phyloP scores from a whole-genome alignment of 1,140 invertebrate species.

The Neotoxoptera formosana region DNA sequence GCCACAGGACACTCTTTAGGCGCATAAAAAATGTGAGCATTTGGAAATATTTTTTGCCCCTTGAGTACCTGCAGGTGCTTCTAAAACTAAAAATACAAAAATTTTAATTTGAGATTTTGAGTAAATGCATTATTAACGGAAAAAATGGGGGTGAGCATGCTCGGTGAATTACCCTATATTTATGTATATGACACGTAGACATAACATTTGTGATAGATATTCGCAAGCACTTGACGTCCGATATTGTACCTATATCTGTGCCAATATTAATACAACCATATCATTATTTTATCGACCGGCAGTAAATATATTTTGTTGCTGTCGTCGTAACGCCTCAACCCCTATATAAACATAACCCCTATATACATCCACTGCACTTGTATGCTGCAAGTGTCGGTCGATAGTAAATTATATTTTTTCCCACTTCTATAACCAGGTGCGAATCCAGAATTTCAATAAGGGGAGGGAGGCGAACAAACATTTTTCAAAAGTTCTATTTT shows the following conservation, averaged over 20 bases:
- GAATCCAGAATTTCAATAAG: neutral
- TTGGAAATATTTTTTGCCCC: neutral
- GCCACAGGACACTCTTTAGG: neutral
- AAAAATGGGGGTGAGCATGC: neutral
- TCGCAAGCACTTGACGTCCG: neutral
- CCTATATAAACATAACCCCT: no score
- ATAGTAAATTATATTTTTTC: neutral
- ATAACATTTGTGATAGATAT: neutral
- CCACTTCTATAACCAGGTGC: neutral
- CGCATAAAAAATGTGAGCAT: neutral
- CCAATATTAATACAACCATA: neutral
- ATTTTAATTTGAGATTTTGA: neutral
- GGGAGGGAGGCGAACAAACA: neutral
- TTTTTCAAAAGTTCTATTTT: neutral
- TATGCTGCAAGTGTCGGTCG: neutral
- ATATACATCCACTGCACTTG: neutral
- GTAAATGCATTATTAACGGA: neutral
- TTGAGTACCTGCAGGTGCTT: neutral
- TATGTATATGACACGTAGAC: neutral
- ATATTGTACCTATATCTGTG: neutral
- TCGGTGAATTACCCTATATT: neutral
- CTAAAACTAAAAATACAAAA: neutral
- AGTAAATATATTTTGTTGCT: neutral
- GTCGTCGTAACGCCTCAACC: neutral
- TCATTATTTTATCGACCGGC: neutral